Evolutionary conservation across 2,113 vertebrate genomes (phyloP).

Genomic region (Orthonyx spaldingii): DNA sequence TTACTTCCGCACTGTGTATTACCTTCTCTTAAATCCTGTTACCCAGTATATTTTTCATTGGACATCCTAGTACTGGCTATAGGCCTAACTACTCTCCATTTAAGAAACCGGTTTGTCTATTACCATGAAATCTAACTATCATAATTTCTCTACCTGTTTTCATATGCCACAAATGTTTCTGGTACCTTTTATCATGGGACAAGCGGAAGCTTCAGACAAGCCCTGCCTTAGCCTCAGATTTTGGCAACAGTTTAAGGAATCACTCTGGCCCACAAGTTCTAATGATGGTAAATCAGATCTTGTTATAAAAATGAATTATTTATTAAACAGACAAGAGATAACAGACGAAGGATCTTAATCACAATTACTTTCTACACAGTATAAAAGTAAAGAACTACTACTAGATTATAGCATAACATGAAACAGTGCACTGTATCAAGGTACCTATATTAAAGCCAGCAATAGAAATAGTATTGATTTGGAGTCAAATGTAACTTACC

Average conservation of each 20-base stretch:
- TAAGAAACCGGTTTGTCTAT: background rate
- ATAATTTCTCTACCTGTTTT: background rate
- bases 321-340: background rate
- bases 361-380: background rate
- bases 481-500: background rate
- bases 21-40: background rate
- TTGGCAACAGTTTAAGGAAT: background rate
- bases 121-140: background rate
- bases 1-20: background rate
- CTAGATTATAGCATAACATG: background rate
- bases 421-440: background rate
- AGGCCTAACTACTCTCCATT: background rate
- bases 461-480: background rate
- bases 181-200: background rate
- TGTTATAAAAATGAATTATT: background rate
- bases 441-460: background rate
- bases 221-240: background rate
- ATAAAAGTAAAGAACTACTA: background rate
- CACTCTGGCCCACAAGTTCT: background rate
- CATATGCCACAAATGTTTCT: background rate
- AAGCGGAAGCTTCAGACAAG: background rate
- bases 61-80: background rate
- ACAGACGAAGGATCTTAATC: background rate
- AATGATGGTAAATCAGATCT: background rate
- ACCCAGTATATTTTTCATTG: background rate